Evolutionary conservation across 2,797 vertebrate genomes (phyloP).

Genomic region (Dipus sagitta): DNA sequence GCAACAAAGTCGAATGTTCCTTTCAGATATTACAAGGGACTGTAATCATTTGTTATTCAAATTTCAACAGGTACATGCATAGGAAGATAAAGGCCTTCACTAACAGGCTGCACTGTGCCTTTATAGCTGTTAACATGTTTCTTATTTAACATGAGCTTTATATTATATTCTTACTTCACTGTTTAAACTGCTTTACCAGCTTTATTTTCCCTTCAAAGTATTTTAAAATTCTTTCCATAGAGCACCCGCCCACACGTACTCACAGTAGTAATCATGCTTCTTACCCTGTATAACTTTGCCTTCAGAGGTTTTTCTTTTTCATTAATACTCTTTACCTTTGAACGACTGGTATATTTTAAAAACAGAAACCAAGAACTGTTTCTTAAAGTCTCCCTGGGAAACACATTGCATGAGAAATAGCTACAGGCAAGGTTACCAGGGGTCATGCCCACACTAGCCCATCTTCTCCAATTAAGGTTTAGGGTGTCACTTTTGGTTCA

Average conservation of each 20-base stretch:
- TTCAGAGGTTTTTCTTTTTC: neutral
- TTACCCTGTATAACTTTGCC: neutral
- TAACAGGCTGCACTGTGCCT: neutral
- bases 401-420: neutral
- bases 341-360: constrained; percentile 14
- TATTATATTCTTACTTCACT: constrained; percentile 12
- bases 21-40: neutral
- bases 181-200: neutral
- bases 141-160: constrained; percentile 8
- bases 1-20: neutral
- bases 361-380: constrained; percentile 35
- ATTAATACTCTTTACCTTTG: neutral
- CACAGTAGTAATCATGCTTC: neutral
- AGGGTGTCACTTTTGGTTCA: constrained; percentile 19
- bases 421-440: neutral
- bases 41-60: neutral
- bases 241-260: neutral
- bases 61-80: neutral
- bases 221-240: neutral
- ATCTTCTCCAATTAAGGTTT: neutral
- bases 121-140: neutral
- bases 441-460: constrained; percentile 10
- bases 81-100: neutral
- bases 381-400: neutral
- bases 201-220: constrained; percentile 9